These are phyloP conservation scores for Macrotrachela quadricornifera DNA, from an alignment of 1,140 invertebrate species.

Conservation along the genomic window DNA sequence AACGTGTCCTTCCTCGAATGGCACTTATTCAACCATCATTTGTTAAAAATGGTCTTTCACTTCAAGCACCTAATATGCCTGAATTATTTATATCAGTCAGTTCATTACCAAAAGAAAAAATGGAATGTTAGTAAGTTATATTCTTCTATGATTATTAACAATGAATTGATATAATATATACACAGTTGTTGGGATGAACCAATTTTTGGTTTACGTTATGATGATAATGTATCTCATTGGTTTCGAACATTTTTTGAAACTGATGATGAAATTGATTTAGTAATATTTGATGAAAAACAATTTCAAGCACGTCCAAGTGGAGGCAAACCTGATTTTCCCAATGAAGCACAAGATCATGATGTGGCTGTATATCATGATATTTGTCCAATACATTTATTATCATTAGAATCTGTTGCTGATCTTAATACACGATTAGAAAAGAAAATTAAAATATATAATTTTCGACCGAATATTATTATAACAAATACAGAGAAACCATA, in stretches of 20 bases:
- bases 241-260: not conserved
- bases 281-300: not conserved
- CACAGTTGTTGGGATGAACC: not conserved
- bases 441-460: not conserved
- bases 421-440: conserved; percentile 5
- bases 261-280: not conserved
- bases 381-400: not conserved
- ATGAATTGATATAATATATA: not conserved
- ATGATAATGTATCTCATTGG: not conserved
- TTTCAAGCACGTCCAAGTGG: not conserved
- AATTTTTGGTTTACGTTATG: not conserved
- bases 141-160: too few relatives aligned
- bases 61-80: not conserved
- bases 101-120: too few relatives aligned
- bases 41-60: not conserved
- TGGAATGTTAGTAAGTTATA: too few relatives aligned
- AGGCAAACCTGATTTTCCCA: not conserved
- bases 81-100: too few relatives aligned
- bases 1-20: conserved; percentile 6
- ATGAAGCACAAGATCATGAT: not conserved
- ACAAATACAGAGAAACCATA: not conserved
- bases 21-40: not conserved
- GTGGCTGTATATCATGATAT: not conserved
- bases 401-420: not conserved
- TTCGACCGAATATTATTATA: conserved; percentile 6